phyloP scores from a whole-genome alignment of 2,888 invertebrate species.

The Blera fallax region DNA sequence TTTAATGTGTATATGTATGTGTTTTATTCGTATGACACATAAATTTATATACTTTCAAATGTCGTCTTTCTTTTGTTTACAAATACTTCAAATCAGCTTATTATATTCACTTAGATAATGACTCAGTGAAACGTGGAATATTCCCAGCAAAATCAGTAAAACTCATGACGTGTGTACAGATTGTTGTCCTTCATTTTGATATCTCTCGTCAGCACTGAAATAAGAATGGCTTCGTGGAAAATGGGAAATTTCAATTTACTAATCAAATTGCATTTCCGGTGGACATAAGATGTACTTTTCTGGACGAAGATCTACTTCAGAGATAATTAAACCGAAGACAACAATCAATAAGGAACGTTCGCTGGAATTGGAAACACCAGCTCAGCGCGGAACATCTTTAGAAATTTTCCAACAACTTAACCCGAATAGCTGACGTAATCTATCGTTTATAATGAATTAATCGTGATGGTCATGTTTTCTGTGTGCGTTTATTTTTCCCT shows the following conservation, averaged over 20 bases:
- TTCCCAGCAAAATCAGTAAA: too few relatives aligned
- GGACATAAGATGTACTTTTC: background rate
- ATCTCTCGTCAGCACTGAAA: too few relatives aligned
- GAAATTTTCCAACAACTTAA: background rate
- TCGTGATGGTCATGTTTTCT: conserved; percentile 10
- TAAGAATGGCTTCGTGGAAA: too few relatives aligned
- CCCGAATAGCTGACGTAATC: background rate
- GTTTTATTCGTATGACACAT: too few relatives aligned
- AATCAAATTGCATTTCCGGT: background rate
- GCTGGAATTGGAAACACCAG: background rate
- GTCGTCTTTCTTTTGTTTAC: too few relatives aligned
- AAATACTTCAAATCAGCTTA: too few relatives aligned
- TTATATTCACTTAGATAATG: too few relatives aligned
- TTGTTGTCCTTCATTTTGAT: too few relatives aligned
- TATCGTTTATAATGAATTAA: conserved; percentile 5
- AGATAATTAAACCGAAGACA: background rate
- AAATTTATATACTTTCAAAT: too few relatives aligned
- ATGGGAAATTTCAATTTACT: background rate
- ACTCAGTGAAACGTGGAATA: too few relatives aligned
- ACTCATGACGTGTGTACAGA: too few relatives aligned
- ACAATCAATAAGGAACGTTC: background rate
- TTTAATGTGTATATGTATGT: too few relatives aligned
- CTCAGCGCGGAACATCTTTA: background rate
- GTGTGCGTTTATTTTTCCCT: background rate
- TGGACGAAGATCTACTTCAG: background rate